A percentile compares a stretch with the other conserved stretches of the same genome.
Evolutionary conservation across 2,797 vertebrate genomes (phyloP).

Genomic region (Octomys mimax): DNA sequence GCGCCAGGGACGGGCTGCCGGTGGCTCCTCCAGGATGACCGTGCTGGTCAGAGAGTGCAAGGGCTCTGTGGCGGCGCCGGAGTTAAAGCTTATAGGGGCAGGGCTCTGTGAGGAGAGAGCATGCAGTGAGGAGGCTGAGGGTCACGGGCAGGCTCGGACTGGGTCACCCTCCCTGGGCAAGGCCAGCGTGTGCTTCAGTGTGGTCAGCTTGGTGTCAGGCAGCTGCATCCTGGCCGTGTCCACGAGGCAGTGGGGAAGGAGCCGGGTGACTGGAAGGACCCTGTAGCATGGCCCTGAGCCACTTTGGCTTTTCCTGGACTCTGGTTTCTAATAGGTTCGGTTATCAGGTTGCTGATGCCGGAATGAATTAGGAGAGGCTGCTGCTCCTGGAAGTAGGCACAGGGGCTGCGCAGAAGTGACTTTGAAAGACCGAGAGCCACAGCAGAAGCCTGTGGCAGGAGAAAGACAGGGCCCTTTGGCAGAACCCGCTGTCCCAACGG

Average conservation of each 20-base stretch:
- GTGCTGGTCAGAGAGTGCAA: neutral
- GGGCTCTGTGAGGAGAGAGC: neutral
- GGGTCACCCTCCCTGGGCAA: neutral
- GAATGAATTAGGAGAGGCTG: neutral
- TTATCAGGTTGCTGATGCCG: conserved; percentile 26
- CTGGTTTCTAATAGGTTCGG: neutral
- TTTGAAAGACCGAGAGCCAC: neutral
- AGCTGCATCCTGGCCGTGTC: neutral
- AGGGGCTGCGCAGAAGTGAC: neutral
- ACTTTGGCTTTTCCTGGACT: neutral
- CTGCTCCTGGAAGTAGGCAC: conserved; percentile 12
- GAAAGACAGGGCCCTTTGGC: neutral
- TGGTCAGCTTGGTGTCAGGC: neutral
- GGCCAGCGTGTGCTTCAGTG: accelerated
- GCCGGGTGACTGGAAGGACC: neutral
- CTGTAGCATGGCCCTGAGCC: neutral
- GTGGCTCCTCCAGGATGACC: neutral
- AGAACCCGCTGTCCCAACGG: neutral
- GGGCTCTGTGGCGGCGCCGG: neutral
- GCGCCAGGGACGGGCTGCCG: neutral
- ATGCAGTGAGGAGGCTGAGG: neutral
- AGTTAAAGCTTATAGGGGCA: neutral
- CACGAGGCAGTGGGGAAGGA: neutral
- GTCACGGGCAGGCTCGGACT: neutral
- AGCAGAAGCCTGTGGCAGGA: neutral